These are phyloP conservation scores for Synergus umbraculus DNA, from an alignment of 2,888 invertebrate species.

Conservation along the genomic window DNA sequence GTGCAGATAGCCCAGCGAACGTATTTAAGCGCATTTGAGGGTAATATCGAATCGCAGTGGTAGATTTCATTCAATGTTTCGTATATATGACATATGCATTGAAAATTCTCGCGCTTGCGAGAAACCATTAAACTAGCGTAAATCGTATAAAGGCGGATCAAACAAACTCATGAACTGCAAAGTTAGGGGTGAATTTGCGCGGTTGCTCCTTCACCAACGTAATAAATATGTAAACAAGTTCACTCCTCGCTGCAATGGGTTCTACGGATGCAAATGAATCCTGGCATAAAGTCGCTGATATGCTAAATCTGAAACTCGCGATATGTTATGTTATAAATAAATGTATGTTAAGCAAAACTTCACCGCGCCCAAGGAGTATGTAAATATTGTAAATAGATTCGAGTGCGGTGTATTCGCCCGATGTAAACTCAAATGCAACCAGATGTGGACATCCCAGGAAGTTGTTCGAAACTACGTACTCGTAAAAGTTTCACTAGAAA, in stretches of 20 bases:
- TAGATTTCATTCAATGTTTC: slow-evolving; percentile 11
- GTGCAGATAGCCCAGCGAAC: neutral
- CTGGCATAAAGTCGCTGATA: neutral
- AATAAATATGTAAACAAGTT: slow-evolving; percentile 49
- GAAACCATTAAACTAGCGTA: slow-evolving; percentile 12
- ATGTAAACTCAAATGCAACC: slow-evolving; percentile 16
- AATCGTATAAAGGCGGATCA: slow-evolving; percentile 2
- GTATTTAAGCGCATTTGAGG: neutral
- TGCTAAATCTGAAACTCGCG: neutral
- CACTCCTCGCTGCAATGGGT: slow-evolving; percentile 18
- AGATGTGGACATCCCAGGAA: slow-evolving; percentile 6
- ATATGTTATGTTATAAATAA: slow-evolving; percentile 20
- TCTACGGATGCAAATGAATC: slow-evolving; percentile 36
- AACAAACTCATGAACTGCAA: slow-evolving; percentile 7
- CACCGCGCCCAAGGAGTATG: neutral
- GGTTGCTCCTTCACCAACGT: slow-evolving; percentile 8
- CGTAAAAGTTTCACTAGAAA: slow-evolving; percentile 25
- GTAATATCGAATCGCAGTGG: neutral
- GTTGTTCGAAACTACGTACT: neutral
- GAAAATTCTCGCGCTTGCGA: slow-evolving; percentile 4
- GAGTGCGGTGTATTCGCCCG: neutral
- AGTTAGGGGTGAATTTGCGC: slow-evolving; percentile 1
- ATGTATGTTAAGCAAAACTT: slow-evolving; percentile 1
- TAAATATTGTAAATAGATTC: slow-evolving; percentile 30
- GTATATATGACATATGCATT: neutral